These are phyloP conservation scores for Ericerus pela DNA, from an alignment of 1,140 invertebrate species.

Conservation along the genomic window DNA sequence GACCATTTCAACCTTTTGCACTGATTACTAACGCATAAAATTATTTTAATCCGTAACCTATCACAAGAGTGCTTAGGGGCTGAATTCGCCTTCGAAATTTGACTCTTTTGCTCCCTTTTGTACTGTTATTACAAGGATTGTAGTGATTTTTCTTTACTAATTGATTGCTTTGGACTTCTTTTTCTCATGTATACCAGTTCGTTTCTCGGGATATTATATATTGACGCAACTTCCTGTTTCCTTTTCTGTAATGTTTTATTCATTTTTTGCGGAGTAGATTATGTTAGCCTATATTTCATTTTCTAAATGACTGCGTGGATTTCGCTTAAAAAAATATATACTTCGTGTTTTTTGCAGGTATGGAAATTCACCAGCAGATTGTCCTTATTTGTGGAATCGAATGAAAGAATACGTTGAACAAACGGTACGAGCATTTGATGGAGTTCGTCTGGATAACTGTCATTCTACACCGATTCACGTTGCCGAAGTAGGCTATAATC, in stretches of 20 bases:
- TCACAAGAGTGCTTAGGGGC: no score
- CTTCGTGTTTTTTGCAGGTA: conserved; percentile 38
- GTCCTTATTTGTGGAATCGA: conserved; percentile 83
- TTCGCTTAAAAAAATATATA: background rate
- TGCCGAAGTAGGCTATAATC: conserved; percentile 46
- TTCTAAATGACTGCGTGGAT: background rate
- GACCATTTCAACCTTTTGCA: no score
- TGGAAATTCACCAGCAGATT: conserved; percentile 75
- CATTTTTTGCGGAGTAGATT: background rate
- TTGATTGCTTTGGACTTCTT: background rate
- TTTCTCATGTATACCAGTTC: background rate
- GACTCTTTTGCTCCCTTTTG: no score
- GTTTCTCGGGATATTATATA: no score
- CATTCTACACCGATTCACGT: conserved; percentile 95
- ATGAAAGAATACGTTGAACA: conserved; percentile 84
- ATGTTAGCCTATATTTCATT: background rate
- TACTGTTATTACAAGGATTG: no score
- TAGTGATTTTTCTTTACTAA: no score
- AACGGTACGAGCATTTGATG: conserved; percentile 84
- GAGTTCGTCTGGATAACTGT: conserved; percentile 93
- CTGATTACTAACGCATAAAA: no score
- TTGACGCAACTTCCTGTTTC: no score
- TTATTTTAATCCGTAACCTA: no score
- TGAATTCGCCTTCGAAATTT: no score
- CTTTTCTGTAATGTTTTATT: no score